Base-by-base conservation (phyloP, 1,140 invertebrate species). In the Lethrus apterus region DNA sequence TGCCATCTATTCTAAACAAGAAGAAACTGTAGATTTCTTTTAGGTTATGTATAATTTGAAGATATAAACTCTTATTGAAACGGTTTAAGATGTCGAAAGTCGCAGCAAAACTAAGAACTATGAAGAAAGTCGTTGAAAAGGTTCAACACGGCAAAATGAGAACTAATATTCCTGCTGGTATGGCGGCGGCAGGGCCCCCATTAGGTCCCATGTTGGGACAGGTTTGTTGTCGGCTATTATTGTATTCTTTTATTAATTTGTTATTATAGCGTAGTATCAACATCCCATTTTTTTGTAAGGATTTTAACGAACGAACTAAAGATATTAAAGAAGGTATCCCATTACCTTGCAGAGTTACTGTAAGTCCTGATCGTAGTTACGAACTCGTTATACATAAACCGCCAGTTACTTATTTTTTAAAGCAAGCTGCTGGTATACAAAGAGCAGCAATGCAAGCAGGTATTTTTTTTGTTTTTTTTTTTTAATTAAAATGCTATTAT, bases 281-380 rank as follows among this genome's bases (percentile, higher is more conserved):
- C 64, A 96, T 99, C 58, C 83, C 86, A 34, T 80, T 83, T 35
- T 99, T 99, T 72, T 94, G 92, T 62, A 98, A 99, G 73, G 96
- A 99, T 55, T 99, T 99, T 57, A 99, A 99, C 72, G 84, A 90
- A 59, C 83, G 76, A 64, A 99, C 96, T 1, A 86, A 84, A 45
- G 77, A 96, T 57, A 86, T 94, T 15, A 98, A 93, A 66, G 81
- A 85, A 65, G 96, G 95, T 13, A 83, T 95, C 50, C 93, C 93
- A 7, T 57, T 98, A 35, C 93, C 93, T 1, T 83, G 79, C 46
- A 74, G 81, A 57, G 78, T 95, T 7, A 75, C 81, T 40, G 78
- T 95, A 0, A 91, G 91, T 73, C 68, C 89, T 10, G 94, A 99
- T 68, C 71, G 92, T 58, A 84, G 79, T 47, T 97, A 92, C 66